Evolutionary conservation across 2,797 vertebrate genomes (phyloP).

Genomic region (Myripristis murdjan): DNA sequence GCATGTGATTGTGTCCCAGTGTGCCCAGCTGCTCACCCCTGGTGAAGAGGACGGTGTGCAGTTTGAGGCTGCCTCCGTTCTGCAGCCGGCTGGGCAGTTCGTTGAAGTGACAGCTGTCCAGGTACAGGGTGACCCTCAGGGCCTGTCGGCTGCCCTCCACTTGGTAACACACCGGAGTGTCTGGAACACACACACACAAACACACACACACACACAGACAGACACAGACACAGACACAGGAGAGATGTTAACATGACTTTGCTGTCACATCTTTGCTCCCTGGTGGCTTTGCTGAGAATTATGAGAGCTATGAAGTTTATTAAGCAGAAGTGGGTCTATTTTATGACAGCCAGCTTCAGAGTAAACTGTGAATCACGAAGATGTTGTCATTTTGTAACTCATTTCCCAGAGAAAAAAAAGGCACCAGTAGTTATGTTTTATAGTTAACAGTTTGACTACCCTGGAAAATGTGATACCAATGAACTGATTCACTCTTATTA

Average conservation of each 20-base stretch:
- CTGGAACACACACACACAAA: slow-evolving; percentile 79
- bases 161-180: slow-evolving; percentile 93
- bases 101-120: slow-evolving; percentile 96
- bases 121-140: slow-evolving; percentile 92
- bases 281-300: background rate
- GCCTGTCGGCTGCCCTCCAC: slow-evolving; percentile 96
- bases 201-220: slow-evolving; percentile 23
- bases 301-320: background rate
- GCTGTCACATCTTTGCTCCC: background rate
- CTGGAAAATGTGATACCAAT: background rate
- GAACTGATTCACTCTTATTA: too few relatives aligned
- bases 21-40: slow-evolving; percentile 84
- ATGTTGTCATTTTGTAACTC: background rate
- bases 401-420: too few relatives aligned
- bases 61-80: slow-evolving; percentile 93
- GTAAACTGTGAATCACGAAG: background rate
- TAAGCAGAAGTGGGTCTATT: background rate
- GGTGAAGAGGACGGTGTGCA: slow-evolving; percentile 95
- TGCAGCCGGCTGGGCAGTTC: slow-evolving; percentile 95
- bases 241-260: slow-evolving; percentile 9
- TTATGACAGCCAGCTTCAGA: background rate
- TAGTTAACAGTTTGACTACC: background rate
- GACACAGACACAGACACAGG: background rate
- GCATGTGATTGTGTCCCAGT: background rate
- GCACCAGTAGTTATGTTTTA: too few relatives aligned